phyloP scores from a whole-genome alignment of 1,140 invertebrate genomes.

The Brachionus paranguensis region DNA sequence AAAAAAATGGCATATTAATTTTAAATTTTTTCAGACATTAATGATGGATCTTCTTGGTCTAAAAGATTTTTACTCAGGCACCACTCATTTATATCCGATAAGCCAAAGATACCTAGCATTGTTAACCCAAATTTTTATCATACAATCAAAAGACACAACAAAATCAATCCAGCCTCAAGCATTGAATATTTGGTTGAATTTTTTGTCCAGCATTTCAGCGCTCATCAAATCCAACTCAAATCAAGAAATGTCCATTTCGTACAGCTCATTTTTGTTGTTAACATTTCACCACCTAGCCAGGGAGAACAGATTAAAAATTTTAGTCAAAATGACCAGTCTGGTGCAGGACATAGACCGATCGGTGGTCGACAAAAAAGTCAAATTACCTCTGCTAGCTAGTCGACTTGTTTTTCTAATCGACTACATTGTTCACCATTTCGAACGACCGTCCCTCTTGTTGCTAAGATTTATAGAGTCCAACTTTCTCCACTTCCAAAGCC shows the following conservation, averaged over 20 bases:
- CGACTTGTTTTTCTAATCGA: neutral
- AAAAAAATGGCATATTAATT: too few relatives aligned
- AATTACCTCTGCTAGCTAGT: neutral
- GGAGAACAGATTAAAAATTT: neutral
- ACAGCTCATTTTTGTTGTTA: neutral
- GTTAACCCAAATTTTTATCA: neutral
- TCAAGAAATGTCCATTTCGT: neutral
- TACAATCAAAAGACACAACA: neutral
- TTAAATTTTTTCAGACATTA: neutral
- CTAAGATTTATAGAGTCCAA: neutral
- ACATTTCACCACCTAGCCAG: neutral
- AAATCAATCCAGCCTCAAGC: neutral
- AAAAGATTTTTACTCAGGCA: neutral
- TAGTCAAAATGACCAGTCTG: neutral
- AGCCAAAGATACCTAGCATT: neutral
- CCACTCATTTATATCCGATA: neutral
- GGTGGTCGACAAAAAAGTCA: neutral
- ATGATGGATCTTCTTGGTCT: neutral
- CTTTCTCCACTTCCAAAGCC: neutral
- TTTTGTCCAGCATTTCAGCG: neutral
- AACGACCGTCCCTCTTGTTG: neutral
- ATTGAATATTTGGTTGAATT: neutral
- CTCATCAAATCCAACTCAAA: neutral
- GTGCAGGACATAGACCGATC: neutral
- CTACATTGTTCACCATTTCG: neutral